phyloP scores from a whole-genome alignment of 2,797 vertebrate genomes.

The Alauda arvensis region DNA sequence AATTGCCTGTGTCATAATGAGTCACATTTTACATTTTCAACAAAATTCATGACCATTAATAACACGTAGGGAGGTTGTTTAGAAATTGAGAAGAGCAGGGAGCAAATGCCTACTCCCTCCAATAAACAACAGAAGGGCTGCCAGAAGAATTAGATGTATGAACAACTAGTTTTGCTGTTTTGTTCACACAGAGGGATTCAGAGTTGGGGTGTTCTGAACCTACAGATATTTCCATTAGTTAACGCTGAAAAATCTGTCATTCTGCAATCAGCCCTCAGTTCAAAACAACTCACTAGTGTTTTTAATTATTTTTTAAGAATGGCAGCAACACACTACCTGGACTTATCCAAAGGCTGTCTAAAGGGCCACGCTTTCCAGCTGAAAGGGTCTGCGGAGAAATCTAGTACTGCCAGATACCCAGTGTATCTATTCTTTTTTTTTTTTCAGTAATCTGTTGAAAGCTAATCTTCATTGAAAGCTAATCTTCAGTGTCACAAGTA shows the following conservation, averaged over 20 bases:
- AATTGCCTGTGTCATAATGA: not conserved
- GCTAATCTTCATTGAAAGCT: constrained; percentile 16
- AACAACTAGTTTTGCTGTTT: not conserved
- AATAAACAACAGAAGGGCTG: not conserved
- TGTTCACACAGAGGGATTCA: not conserved
- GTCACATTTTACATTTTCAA: not conserved
- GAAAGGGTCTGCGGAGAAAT: not conserved
- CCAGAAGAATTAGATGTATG: accelerated
- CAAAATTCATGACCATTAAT: not conserved
- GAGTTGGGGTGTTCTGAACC: not conserved
- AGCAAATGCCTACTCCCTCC: not conserved
- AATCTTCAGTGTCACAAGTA: constrained; percentile 31
- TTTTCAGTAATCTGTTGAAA: constrained; percentile 26
- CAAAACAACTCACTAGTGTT: not conserved
- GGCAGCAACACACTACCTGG: not conserved
- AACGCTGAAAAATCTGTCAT: not conserved
- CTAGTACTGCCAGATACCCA: not conserved
- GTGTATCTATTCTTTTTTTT: not conserved
- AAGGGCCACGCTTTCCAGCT: not conserved
- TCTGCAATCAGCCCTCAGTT: not conserved
- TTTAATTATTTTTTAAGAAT: not conserved
- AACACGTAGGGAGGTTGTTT: not conserved
- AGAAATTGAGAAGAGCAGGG: not conserved
- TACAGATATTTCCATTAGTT: not conserved
- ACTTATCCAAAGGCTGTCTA: not conserved